Percentiles rank a stretch among this genome's conserved stretches.
Conservation (phyloP, 2,113 vertebrate genomes). For the Poicephalus gulielmi region DNA sequence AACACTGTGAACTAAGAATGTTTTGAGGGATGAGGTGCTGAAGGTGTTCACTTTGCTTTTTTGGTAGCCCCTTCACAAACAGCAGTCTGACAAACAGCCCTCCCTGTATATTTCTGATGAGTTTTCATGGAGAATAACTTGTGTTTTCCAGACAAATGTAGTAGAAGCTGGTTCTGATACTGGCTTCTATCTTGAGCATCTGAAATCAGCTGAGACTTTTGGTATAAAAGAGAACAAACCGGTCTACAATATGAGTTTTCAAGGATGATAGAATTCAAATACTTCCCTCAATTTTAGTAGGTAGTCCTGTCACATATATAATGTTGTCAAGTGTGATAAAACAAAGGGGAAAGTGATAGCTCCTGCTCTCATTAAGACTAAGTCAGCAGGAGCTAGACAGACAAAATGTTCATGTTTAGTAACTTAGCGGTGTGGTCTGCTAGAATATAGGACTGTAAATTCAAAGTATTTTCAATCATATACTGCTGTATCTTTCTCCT, state of each 20-base stretch:
- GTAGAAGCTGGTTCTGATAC: not conserved
- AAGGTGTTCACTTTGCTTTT: not conserved
- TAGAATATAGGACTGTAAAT: conserved; percentile 74
- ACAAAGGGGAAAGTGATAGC: not conserved
- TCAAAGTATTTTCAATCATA: not conserved
- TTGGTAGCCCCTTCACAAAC: not conserved
- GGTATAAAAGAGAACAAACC: not conserved
- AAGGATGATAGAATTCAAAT: not conserved
- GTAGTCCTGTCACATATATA: not conserved
- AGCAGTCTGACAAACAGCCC: not conserved
- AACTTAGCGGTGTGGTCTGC: conserved; percentile 57
- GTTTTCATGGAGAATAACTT: not conserved
- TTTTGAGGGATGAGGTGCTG: not conserved
- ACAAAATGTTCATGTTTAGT: conserved; percentile 3
- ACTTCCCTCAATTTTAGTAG: not conserved
- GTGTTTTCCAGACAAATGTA: not conserved
- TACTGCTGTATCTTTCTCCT: not conserved
- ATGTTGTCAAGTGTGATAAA: not conserved
- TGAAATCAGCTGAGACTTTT: not conserved
- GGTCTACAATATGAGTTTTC: not conserved
- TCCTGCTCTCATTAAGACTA: not conserved
- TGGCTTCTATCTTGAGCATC: not conserved
- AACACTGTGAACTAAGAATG: not conserved
- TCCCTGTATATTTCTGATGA: not conserved
- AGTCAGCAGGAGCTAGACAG: not conserved